Conservation (phyloP, 2,888 invertebrate genomes). For the Xylocampa areola region DNA sequence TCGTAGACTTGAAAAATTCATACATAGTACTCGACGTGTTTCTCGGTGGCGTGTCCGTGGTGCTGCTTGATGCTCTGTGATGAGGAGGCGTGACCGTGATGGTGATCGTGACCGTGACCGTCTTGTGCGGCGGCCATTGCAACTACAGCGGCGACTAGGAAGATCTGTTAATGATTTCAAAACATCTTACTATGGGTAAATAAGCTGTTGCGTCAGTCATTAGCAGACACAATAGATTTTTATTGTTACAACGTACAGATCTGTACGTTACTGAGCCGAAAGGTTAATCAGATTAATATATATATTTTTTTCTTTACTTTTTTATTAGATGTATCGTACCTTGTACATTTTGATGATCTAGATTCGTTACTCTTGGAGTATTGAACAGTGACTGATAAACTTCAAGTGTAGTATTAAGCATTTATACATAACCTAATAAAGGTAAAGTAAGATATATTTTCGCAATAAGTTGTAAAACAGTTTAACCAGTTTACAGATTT, state of each 20-base stretch:
- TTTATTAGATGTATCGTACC: slow-evolving; percentile 5
- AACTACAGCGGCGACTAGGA: slow-evolving; percentile 33
- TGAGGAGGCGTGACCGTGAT: too few relatives aligned
- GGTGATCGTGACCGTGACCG: slow-evolving; percentile 12
- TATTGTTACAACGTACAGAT: too few relatives aligned
- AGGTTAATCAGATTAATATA: too few relatives aligned
- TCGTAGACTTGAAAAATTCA: slow-evolving; percentile 1
- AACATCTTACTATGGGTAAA: too few relatives aligned
- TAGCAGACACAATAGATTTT: too few relatives aligned
- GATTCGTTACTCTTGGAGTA: slow-evolving; percentile 9
- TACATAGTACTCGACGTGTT: slow-evolving; percentile 56
- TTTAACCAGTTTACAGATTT: too few relatives aligned
- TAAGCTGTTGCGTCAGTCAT: too few relatives aligned
- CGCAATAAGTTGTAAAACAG: slow-evolving; percentile 9
- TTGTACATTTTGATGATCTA: slow-evolving; percentile 44
- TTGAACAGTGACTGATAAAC: slow-evolving; percentile 32
- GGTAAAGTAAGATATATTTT: slow-evolving; percentile 6
- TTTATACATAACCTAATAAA: slow-evolving; percentile 44
- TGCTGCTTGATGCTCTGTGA: too few relatives aligned
- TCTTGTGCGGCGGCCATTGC: slow-evolving; percentile 35
- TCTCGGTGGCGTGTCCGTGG: slow-evolving; percentile 38
- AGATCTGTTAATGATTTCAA: too few relatives aligned
- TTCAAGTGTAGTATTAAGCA: slow-evolving; percentile 3
- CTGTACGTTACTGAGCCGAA: too few relatives aligned
- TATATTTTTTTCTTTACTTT: not conserved